A percentile compares a stretch with the other conserved stretches of the same genome.
phyloP scores from a whole-genome alignment of 2,888 invertebrate species.

The Mimumesa dahlbomi region DNA sequence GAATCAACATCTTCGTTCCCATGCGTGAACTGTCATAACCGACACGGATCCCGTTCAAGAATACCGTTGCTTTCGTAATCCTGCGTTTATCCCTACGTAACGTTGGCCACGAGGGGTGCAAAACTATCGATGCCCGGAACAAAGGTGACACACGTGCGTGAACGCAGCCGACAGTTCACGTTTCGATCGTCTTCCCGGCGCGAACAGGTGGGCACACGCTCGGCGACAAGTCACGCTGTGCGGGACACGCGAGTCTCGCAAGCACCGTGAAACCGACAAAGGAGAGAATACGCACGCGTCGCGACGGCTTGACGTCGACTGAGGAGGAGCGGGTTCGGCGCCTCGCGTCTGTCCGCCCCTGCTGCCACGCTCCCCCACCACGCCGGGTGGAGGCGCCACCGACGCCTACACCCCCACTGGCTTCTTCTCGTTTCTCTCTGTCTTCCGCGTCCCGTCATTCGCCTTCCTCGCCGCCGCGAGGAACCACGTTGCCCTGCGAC shows the following conservation, averaged over 20 bases:
- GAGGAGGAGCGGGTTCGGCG: constrained; percentile 70
- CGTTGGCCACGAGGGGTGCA: neutral
- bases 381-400: constrained; percentile 51
- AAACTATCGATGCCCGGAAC: neutral
- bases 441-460: constrained; percentile 4
- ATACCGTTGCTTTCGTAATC: no score
- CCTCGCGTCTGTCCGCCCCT: constrained; percentile 72
- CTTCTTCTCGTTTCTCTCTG: constrained; percentile 24
- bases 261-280: constrained; percentile 55
- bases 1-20: neutral
- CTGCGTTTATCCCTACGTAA: no score
- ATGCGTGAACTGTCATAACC: neutral
- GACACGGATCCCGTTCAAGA: no score
- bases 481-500: no score
- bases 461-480: neutral
- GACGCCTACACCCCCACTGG: constrained; percentile 38
- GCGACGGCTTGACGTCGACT: constrained; percentile 80
- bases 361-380: constrained; percentile 51
- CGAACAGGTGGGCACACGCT: constrained; percentile 74
- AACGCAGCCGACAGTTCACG: constrained; percentile 14
- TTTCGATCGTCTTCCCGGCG: constrained; percentile 42
- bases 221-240: constrained; percentile 61
- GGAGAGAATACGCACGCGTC: constrained; percentile 71
- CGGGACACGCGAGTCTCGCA: constrained; percentile 65
- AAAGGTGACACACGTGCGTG: constrained; percentile 14